A percentile compares a stretch with the other conserved stretches of the same genome.
Conservation (phyloP, 2,888 invertebrate genomes). For the Drosophila meridiana region DNA sequence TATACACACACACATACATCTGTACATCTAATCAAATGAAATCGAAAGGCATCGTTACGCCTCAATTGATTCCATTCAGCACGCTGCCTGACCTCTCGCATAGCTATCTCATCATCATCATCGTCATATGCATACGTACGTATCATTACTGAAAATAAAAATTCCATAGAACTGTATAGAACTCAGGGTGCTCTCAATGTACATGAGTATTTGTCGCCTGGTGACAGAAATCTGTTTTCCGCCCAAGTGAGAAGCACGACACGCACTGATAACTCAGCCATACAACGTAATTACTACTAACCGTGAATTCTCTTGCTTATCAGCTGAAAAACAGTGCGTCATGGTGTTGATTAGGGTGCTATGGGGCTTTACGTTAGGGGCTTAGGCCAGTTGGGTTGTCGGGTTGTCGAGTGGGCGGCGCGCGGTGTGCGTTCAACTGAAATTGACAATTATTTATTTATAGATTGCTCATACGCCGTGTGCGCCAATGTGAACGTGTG, state of each 20-base stretch:
- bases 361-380: conserved; percentile 17
- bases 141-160: conserved; percentile 4
- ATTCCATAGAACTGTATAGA: conserved; percentile 11
- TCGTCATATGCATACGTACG: conserved; percentile 11
- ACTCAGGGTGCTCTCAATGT: background rate
- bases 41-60: conserved; percentile 60
- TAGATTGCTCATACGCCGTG: conserved; percentile 65
- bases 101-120: conserved; percentile 41
- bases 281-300: conserved; percentile 63
- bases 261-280: conserved; percentile 56
- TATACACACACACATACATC: background rate
- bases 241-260: conserved; percentile 25
- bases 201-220: conserved; percentile 44
- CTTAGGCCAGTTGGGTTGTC: background rate
- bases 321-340: conserved; percentile 57
- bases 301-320: conserved; percentile 59
- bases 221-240: conserved; percentile 54
- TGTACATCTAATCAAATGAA: conserved; percentile 54
- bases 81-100: conserved; percentile 49
- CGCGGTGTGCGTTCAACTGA: conserved; percentile 37
- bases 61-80: conserved; percentile 63
- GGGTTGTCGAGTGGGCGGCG: background rate
- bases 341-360: conserved; percentile 36
- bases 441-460: conserved; percentile 62
- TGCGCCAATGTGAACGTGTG: conserved; percentile 38